phyloP scores from a whole-genome alignment of 2,888 invertebrate genomes.

The Lydus trimaculatus region DNA sequence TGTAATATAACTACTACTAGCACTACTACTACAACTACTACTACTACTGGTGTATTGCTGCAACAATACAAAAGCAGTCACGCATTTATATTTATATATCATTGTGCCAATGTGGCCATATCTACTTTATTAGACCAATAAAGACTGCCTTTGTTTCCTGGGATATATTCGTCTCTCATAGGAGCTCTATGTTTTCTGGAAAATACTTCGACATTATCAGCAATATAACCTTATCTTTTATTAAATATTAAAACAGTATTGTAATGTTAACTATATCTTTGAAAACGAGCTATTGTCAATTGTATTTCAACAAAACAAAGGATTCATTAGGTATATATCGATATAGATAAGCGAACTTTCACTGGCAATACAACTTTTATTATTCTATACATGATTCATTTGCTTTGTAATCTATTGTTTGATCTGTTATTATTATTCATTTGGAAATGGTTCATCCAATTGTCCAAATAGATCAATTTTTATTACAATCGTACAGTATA shows the following conservation, averaged over 20 bases:
- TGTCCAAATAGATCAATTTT: too few relatives aligned
- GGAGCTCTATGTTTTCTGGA: not conserved
- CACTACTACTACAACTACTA: too few relatives aligned
- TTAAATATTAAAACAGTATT: conserved; percentile 13
- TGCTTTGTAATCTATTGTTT: not conserved
- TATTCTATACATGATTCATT: too few relatives aligned
- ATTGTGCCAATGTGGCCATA: conserved; percentile 31
- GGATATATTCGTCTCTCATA: not conserved
- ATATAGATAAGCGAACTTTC: too few relatives aligned
- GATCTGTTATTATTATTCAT: not conserved
- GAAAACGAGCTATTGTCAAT: conserved; percentile 17
- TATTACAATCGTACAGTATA: too few relatives aligned
- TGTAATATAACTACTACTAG: not conserved
- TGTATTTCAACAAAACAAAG: not conserved
- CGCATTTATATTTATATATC: conserved; percentile 30
- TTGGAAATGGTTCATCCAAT: not conserved
- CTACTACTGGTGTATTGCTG: too few relatives aligned
- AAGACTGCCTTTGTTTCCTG: conserved; percentile 24
- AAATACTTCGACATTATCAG: conserved; percentile 23
- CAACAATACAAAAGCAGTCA: conserved; percentile 38
- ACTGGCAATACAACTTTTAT: too few relatives aligned
- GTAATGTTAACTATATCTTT: too few relatives aligned
- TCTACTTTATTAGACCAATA: conserved; percentile 40
- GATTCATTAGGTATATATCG: conserved; percentile 15
- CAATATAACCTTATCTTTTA: conserved; percentile 24